Percentiles rank a stretch among this genome's conserved stretches.
Evolutionary conservation across 2,113 vertebrate species (phyloP).

Genomic region (Brienomyrus longianalis): DNA sequence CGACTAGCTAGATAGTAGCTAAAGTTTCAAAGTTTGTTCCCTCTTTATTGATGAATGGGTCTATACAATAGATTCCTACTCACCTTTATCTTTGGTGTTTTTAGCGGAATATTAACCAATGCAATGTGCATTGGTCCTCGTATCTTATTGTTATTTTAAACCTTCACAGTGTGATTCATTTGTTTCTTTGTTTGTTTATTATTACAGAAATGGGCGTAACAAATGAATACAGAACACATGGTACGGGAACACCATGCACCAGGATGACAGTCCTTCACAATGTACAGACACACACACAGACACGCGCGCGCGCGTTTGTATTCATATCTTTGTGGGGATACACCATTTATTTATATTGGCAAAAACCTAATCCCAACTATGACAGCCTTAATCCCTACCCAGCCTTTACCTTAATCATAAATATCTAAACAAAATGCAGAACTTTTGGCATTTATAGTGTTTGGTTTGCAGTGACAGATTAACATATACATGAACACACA

Average conservation of each 20-base stretch:
- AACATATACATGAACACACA: neutral
- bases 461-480: neutral
- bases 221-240: neutral
- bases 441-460: neutral
- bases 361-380: neutral
- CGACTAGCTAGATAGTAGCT: neutral
- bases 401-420: no score
- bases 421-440: no score
- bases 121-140: neutral
- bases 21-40: neutral
- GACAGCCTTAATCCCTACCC: no score
- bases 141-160: neutral
- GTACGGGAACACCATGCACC: neutral
- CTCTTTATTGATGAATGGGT: neutral
- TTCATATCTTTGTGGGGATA: neutral
- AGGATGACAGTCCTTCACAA: neutral
- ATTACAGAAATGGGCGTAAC: neutral
- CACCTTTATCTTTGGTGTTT: neutral
- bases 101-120: neutral
- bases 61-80: neutral
- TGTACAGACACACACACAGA: neutral
- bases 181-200: neutral
- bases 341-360: neutral
- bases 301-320: neutral
- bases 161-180: neutral